Evolutionary conservation across 2,113 vertebrate species (phyloP).

Genomic region (Ciconia boyciana): DNA sequence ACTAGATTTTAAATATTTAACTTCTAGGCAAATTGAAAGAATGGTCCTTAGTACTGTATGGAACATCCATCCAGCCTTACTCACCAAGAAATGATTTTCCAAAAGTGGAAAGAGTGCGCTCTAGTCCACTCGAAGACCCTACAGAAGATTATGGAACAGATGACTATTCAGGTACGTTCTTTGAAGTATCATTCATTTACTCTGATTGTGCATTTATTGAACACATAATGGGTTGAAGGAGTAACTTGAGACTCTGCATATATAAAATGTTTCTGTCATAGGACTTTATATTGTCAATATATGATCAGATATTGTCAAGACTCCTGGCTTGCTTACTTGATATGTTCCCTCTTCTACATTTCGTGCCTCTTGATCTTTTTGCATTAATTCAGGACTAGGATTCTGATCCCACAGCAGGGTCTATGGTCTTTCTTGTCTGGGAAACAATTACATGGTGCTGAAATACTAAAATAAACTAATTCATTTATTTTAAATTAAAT

Average conservation of each 20-base stretch:
- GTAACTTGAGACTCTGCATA: not conserved
- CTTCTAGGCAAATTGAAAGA: constrained; percentile 90
- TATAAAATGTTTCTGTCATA: not conserved
- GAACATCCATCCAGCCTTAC: constrained; percentile 89
- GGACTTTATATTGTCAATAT: not conserved
- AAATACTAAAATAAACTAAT: not conserved
- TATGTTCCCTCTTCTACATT: not conserved
- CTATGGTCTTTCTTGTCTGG: not conserved
- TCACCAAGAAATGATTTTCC: constrained; percentile 73
- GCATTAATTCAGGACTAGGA: not conserved
- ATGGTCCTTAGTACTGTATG: constrained; percentile 92
- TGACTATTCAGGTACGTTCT: constrained; percentile 83
- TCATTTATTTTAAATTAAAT: not conserved
- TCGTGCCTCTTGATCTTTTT: not conserved
- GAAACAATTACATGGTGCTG: not conserved
- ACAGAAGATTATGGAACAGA: constrained; percentile 82
- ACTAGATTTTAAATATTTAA: not conserved
- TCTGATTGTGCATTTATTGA: not conserved
- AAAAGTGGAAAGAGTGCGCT: constrained; percentile 79
- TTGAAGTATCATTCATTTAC: not conserved
- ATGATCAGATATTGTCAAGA: not conserved
- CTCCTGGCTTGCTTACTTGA: not conserved
- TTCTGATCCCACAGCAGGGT: not conserved
- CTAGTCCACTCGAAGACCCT: constrained; percentile 66
- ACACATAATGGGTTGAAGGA: not conserved